Base-by-base conservation (phyloP, 2,797 vertebrate genomes). In the Silurus aristotelis region DNA sequence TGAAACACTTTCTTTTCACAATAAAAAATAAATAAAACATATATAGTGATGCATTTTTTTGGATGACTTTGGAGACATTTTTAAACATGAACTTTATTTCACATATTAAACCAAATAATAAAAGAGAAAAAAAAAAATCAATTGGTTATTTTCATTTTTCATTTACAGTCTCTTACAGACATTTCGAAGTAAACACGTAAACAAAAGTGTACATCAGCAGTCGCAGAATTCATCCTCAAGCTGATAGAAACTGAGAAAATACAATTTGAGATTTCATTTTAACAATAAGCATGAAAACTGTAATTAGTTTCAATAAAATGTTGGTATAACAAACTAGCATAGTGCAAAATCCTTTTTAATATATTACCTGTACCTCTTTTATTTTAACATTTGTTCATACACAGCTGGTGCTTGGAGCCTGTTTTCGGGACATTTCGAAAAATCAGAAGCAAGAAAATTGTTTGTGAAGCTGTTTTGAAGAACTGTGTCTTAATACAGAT, bases 351-450 rank as follows among this genome's bases (percentile, higher is more conserved):
- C 79, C 61, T 83, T 87, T 38, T 89, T 87, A 84, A 93, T 91
- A 91, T 92, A 92, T 92, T 91, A 92, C 88, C 89, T 90, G 90
- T 91, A 92, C 90, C 90, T 90, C 61, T 88, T 61, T 78, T 80
- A 58, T 87, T 80, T 89, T n/a, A 90, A 83, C 73, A 85, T 67
- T 79, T 80, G 6, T 31, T 86, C 55, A 48, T 86, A 71, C 88
- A 76, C 68, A 12, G 75, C 48, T 67, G 64, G 83, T 73, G n/a
- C 19, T 64, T 72, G 70, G 38, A 81, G 15, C 22, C 9, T n/a
- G 66, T 56, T 58, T 38, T 25, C 52, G 63, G 15, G 8, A n/a
- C n/a, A 15, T 58, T 76, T 48, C 1, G 3, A 19, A 55, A 20
- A 7, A 67, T 43, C 78, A 80, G 31, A 58, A 76, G 25, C 7